Base-by-base conservation (phyloP, 2,888 invertebrate species). In the Caenorhabditis macrosperma region DNA sequence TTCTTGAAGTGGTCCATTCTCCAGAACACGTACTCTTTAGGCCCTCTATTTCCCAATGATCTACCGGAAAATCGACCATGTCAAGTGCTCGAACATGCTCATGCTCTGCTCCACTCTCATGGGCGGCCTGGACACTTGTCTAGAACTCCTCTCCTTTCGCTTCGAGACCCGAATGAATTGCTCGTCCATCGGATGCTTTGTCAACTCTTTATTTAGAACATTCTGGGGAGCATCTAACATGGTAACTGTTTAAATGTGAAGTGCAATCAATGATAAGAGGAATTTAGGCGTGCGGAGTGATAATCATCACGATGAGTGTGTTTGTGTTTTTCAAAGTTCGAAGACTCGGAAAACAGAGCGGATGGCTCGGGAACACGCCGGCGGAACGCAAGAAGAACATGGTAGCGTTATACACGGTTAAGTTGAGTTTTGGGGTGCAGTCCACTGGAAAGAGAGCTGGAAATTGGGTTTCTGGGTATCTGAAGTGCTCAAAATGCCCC, bases 281-380 rank as follows among this genome's bases (percentile, higher is more conserved):
- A 26, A 7, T 69, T 12, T 55, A 71, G 72, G 30, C 22, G 2
- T 63, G 38, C 26, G 72, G 72, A 44, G 20, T 72, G 2, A 22
- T 72, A 5, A 35, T 72, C 1, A 50, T 72, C 7, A 46, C 64
- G 5, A 63, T 72, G 63, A 72, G 63, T 20, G 1, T 72, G 2
- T 72, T 72, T 28, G 72, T 72, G 2, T 72, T 72, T n/a, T 48
- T 63, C 63, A 72, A 72, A 72, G 72, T 72, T 0, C 72, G 57
- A 22, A 72, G 57, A 17, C 22, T 72, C 1, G 33, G 46, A 0
- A 4, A 48, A 3, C 48, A 72, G 10, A 64, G 17, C 24, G 72
- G 55, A 50, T 50, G 48, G 57, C 41, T 71, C 33, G 71, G 71
- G 5, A n/a, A 20, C 9, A 71, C 61, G 15, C 46, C 44, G 17